phyloP scores from a whole-genome alignment of 2,888 invertebrate genomes.

The Conomelus anceps region DNA sequence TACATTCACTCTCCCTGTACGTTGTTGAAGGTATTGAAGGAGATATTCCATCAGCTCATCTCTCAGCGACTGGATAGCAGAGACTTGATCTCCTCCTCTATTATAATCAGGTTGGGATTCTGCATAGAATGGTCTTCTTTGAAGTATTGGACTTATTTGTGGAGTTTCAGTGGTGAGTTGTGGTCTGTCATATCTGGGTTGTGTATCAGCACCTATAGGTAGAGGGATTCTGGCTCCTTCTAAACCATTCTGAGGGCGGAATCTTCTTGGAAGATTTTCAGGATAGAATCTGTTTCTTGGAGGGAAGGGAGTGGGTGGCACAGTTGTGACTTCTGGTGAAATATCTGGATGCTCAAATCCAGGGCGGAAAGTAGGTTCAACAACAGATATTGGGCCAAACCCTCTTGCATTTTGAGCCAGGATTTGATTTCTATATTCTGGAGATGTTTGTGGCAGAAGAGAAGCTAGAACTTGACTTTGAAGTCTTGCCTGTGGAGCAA shows the following conservation, averaged over 20 bases:
- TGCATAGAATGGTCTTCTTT: constrained; percentile 9
- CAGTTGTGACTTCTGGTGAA: constrained; percentile 6
- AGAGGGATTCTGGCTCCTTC: constrained; percentile 21
- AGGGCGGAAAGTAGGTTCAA: background rate
- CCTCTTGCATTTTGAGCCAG: constrained; percentile 23
- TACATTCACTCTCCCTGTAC: constrained; percentile 15
- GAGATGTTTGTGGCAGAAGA: constrained; percentile 18
- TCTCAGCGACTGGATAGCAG: constrained; percentile 31
- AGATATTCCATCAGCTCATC: constrained; percentile 37
- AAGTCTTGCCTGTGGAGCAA: constrained; percentile 13
- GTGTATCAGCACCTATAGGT: background rate
- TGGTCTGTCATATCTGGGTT: background rate
- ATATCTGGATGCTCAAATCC: constrained; percentile 4
- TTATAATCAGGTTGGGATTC: background rate
- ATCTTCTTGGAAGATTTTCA: constrained; percentile 9
- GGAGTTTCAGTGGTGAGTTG: background rate
- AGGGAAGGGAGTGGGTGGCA: constrained; percentile 24
- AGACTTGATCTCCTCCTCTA: constrained; percentile 12
- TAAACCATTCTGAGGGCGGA: constrained; percentile 3
- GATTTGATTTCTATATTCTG: constrained; percentile 21
- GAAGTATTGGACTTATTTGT: background rate
- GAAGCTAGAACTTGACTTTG: constrained; percentile 4
- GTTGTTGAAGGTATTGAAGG: constrained; percentile 33
- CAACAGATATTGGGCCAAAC: constrained; percentile 16
- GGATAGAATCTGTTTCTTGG: constrained; percentile 22